Percentiles rank a stretch among this genome's conserved stretches.
Evolutionary conservation across 2,797 vertebrate genomes (phyloP).

Genomic region (Alectoris magna): DNA sequence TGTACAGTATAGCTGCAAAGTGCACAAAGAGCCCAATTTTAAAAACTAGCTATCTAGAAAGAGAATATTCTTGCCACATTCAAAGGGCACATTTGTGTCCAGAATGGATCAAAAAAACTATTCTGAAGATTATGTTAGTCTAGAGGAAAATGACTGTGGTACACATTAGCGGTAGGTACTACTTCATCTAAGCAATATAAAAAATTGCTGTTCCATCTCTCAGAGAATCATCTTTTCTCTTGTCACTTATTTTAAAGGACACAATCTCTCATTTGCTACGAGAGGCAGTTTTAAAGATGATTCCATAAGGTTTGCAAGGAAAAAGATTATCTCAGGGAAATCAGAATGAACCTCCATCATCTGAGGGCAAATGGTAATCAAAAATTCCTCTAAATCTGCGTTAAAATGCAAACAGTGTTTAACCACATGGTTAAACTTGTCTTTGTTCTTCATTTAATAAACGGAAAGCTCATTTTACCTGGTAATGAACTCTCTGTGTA

Average conservation of each 20-base stretch:
- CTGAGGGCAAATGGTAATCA: background rate
- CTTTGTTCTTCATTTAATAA: background rate
- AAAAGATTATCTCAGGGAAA: background rate
- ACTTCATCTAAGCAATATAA: background rate
- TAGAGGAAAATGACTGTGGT: background rate
- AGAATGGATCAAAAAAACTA: background rate
- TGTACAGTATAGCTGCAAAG: background rate
- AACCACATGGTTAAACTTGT: background rate
- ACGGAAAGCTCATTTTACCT: slow-evolving; percentile 82
- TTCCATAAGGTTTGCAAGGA: background rate
- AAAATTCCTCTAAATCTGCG: background rate
- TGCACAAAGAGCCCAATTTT: background rate
- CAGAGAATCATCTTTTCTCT: background rate
- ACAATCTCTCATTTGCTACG: background rate
- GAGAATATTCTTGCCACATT: background rate
- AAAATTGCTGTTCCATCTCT: background rate
- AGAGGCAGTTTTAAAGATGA: background rate
- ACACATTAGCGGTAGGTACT: background rate
- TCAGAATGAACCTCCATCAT: background rate
- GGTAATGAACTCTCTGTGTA: slow-evolving; percentile 94
- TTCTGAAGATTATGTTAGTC: background rate
- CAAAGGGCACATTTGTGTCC: background rate
- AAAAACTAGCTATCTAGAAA: background rate
- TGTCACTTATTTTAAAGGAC: background rate
- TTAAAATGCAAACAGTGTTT: background rate